A percentile compares a stretch with the other conserved stretches of the same genome.
Conservation (phyloP, 1,140 invertebrate genomes). For the Pantala flavescens region DNA sequence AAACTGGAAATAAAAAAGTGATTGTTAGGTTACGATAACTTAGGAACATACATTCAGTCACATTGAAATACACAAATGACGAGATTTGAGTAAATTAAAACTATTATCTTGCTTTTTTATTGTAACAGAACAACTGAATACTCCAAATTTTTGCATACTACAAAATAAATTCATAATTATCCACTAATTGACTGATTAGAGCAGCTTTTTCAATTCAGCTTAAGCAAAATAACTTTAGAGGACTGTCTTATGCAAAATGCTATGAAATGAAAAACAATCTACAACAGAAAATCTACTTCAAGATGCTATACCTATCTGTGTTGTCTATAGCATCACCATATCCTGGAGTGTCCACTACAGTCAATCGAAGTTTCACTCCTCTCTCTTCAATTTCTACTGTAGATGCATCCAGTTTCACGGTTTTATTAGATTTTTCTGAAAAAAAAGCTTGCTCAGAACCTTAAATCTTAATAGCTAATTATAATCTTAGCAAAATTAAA, state of each 20-base stretch:
- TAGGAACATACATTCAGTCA: too few species aligned
- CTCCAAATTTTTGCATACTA: too few species aligned
- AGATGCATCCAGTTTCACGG: constrained; percentile 80
- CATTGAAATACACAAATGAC: too few species aligned
- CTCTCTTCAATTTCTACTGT: constrained; percentile 91
- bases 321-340: constrained; percentile 99
- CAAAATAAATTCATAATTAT: too few species aligned
- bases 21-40: too few species aligned
- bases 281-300: too few species aligned
- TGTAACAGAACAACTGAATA: too few species aligned
- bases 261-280: too few species aligned
- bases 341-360: constrained; percentile 94
- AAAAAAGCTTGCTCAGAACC: constrained; percentile 19
- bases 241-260: too few species aligned
- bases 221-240: constrained; percentile 11
- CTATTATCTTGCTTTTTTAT: too few species aligned
- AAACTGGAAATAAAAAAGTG: constrained; percentile 48
- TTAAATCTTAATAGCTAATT: constrained; percentile 16
- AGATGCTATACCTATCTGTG: constrained; percentile 49
- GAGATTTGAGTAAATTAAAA: too few species aligned
- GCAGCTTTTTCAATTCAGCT: too few species aligned
- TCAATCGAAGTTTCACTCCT: constrained; percentile 78
- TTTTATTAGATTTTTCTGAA: constrained; percentile 69
- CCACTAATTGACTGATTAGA: background rate
- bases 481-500: constrained; percentile 15